Conservation (phyloP, 2,888 invertebrate genomes). For the Hartigia nigra region DNA sequence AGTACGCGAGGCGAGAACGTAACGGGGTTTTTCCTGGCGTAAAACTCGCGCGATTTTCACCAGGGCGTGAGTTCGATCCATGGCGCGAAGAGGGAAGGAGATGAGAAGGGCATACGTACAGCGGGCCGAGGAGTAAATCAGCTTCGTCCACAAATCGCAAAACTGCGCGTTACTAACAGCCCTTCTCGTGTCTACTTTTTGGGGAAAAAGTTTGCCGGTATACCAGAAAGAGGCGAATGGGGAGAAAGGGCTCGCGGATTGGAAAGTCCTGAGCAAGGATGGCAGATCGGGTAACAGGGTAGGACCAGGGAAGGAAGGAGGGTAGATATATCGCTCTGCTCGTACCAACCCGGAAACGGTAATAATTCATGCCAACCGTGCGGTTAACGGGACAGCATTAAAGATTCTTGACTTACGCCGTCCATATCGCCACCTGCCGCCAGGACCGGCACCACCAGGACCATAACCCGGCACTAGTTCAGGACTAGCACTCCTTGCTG, state of each 20-base stretch:
- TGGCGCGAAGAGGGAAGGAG: slow-evolving; percentile 1
- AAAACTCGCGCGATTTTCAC: slow-evolving; percentile 37
- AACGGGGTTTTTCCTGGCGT: slow-evolving; percentile 5
- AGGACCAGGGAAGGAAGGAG: no score
- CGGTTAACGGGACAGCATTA: slow-evolving; percentile 52
- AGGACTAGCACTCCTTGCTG: background rate
- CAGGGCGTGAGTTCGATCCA: slow-evolving; percentile 20
- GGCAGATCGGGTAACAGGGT: background rate
- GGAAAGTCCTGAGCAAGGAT: slow-evolving; percentile 1
- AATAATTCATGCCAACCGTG: slow-evolving; percentile 51
- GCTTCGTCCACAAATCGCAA: slow-evolving; percentile 39
- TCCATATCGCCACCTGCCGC: slow-evolving; percentile 31
- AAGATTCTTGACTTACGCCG: slow-evolving; percentile 51
- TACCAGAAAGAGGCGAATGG: background rate
- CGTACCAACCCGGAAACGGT: slow-evolving; percentile 49
- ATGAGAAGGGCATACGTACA: background rate
- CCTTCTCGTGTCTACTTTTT: background rate
- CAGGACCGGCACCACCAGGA: background rate
- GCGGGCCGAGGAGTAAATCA: slow-evolving; percentile 37
- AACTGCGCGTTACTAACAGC: slow-evolving; percentile 18
- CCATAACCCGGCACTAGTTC: background rate
- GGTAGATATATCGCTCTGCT: slow-evolving; percentile 41
- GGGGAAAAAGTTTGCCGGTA: slow-evolving; percentile 8
- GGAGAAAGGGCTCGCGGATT: background rate
- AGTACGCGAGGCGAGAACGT: slow-evolving; percentile 16